Percentiles rank a stretch among this genome's conserved stretches.
Conservation (phyloP, 2,113 vertebrate species). For the Psephotus haematonotus region DNA sequence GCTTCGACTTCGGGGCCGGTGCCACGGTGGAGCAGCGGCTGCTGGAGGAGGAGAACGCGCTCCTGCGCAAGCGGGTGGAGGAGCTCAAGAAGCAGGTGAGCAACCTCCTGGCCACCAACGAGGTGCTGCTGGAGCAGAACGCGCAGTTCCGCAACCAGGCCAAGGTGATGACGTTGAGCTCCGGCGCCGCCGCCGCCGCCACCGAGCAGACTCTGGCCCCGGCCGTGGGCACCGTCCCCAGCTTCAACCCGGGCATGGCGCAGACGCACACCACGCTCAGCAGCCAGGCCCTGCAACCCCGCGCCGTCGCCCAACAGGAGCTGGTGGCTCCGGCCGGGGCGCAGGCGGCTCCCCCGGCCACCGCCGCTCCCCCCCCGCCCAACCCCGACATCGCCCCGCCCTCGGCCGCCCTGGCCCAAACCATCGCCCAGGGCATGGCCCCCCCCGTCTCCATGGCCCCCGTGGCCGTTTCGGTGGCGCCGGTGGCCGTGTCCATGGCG, state of each 20-base stretch:
- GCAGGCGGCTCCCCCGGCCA: slow-evolving; percentile 79
- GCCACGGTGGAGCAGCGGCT: slow-evolving; percentile 85
- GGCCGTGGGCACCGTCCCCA: slow-evolving; percentile 88
- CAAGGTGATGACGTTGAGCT: slow-evolving; percentile 93
- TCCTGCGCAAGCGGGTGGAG: slow-evolving; percentile 92
- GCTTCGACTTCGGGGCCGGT: slow-evolving; percentile 78
- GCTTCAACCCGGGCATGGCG: slow-evolving; percentile 96
- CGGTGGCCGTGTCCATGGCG: slow-evolving; percentile 94
- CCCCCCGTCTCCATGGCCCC: slow-evolving; percentile 96
- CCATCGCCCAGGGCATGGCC: slow-evolving; percentile 94
- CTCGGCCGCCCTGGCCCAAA: slow-evolving; percentile 92
- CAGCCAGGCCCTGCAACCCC: slow-evolving; percentile 92
- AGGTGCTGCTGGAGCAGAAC: slow-evolving; percentile 96
- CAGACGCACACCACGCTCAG: slow-evolving; percentile 98
- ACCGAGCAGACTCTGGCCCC: slow-evolving; percentile 89
- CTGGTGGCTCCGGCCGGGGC: slow-evolving; percentile 86
- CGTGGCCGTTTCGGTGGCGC: slow-evolving; percentile 92
- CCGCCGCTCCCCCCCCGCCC: slow-evolving; percentile 85
- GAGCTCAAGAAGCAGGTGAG: slow-evolving; percentile 96
- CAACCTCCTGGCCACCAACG: slow-evolving; percentile 93
- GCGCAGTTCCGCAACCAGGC: slow-evolving; percentile 94
- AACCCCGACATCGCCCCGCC: slow-evolving; percentile 93
- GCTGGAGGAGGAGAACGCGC: slow-evolving; percentile 91
- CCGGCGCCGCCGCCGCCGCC: slow-evolving; percentile 79
- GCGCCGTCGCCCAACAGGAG: slow-evolving; percentile 91